Evolutionary conservation across 2,113 vertebrate genomes (phyloP), one percentile per base, ranked within the genome.

Genomic region (Prochilodus magdalenae): DNA sequence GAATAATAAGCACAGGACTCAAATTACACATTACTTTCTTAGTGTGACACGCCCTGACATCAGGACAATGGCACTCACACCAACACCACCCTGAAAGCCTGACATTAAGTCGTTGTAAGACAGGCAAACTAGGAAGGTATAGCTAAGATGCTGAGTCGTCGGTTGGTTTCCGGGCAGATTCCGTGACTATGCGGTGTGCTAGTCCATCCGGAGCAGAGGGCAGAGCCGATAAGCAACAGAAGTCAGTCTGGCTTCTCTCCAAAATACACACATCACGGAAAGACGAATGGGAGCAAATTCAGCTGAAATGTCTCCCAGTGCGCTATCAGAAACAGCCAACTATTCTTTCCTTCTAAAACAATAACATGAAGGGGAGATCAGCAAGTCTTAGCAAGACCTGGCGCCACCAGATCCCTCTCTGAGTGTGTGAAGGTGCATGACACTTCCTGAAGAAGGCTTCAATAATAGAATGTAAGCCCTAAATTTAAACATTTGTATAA

Each of bases 131-230:
- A 44, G 0, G 4, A 27, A 75, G 29, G 36, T 14, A 14, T 12
- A 26, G n/a, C n/a, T 29, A 7, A 74, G 49, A 16, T 51, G 15
- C 24, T 47, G 60, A 63, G 62, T 11, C 8, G 29, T 40, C 10
- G 24, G 47, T 18, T 12, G 59, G 26, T 59, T 49, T 47, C 53
- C n/a, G 26, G 49, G 55, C 30, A 27, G 63, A 55, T 82, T 8
- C 44, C 12, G 5, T 66, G 51, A 78, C 70, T 82, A 10, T 47
- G 65, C 15, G n/a, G 27, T 65, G 44, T 67, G 33, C 62, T 47
- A 40, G 29, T 30, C 49, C 29, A 72, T 77, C 81, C 29, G 71
- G 70, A 70, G 79, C 29, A 62, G 20, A 59, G 20, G 73, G 14
- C 29, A n/a, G 59, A 59, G 20, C 27, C 26, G 69, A 74, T 77